Percentiles rank a stretch among this genome's conserved stretches.
Conservation (phyloP, 2,797 vertebrate species). For the Triplophysa bombifrons region DNA sequence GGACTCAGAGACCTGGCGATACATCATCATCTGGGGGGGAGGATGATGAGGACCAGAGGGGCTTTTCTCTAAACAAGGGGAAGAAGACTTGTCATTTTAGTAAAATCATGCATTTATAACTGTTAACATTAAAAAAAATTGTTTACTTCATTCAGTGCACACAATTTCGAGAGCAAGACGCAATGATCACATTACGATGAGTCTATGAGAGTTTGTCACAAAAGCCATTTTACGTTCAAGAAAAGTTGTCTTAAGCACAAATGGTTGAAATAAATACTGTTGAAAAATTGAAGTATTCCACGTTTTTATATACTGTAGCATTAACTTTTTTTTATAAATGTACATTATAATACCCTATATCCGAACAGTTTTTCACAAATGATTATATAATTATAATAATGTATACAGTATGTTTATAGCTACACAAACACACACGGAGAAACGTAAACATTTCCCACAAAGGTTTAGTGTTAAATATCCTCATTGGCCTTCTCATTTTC, state of each 20-base stretch:
- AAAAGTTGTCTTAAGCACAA: background rate
- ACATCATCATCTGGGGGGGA: conserved; percentile 67
- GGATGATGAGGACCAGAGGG: conserved; percentile 63
- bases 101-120: conserved; percentile 78
- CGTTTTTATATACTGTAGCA: too few species aligned
- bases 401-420: conserved; percentile 41
- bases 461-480: conserved; percentile 66
- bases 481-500: conserved; percentile 38
- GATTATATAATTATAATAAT: conserved; percentile 61
- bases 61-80: conserved; percentile 68
- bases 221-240: background rate
- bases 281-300: background rate
- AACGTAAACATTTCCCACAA: conserved; percentile 24
- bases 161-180: background rate
- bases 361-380: too few species aligned
- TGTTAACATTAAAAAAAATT: conserved; percentile 72
- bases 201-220: background rate
- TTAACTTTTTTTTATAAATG: too few species aligned
- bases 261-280: background rate
- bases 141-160: conserved; percentile 63
- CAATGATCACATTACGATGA: background rate
- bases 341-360: too few species aligned
- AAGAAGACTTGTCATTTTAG: conserved; percentile 72
- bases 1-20: conserved; percentile 69
- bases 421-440: conserved; percentile 26